phyloP scores from a whole-genome alignment of 2,113 vertebrate species.

The Ictalurus punctatus region DNA sequence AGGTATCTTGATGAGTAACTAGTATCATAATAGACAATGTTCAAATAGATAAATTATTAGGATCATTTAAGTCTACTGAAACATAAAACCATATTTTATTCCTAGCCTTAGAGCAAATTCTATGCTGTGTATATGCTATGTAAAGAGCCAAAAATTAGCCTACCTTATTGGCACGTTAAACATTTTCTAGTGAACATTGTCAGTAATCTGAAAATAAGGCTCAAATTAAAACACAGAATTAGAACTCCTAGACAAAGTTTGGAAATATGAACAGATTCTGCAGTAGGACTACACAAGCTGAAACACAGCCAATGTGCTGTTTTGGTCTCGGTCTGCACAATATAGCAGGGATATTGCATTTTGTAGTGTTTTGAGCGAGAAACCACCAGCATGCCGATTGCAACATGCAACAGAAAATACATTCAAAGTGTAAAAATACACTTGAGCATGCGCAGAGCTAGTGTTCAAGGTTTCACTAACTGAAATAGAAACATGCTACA shows the following conservation, averaged over 20 bases:
- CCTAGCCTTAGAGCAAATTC: background rate
- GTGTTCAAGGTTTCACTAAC: background rate
- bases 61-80: background rate
- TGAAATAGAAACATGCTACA: background rate
- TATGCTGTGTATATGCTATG: background rate
- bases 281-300: background rate
- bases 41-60: no score
- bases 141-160: background rate
- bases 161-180: background rate
- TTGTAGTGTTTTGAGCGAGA: background rate
- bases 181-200: background rate
- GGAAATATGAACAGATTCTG: background rate
- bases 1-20: background rate
- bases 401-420: background rate
- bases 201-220: background rate
- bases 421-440: constrained; percentile 1
- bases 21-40: background rate
- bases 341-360: constrained; percentile 10
- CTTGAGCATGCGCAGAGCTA: background rate
- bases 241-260: background rate
- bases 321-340: background rate
- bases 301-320: background rate
- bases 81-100: background rate
- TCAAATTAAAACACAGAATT: background rate
- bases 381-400: background rate